A percentile compares a stretch with the other conserved stretches of the same genome.
phyloP scores from a whole-genome alignment of 2,888 invertebrate species.

The Drosophila helvetica region DNA sequence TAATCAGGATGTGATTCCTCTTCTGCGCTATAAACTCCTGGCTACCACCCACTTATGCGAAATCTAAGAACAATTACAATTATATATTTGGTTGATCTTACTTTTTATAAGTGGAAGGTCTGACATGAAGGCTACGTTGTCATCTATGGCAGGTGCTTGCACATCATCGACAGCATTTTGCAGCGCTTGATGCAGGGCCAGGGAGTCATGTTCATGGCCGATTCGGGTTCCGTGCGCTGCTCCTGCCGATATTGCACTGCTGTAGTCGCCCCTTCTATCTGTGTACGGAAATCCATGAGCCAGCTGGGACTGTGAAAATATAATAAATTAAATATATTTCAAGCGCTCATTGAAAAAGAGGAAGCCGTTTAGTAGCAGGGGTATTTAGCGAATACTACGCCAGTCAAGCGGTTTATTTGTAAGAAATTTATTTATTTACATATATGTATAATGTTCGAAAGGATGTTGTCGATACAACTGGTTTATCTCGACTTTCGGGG shows the following conservation, averaged over 20 bases:
- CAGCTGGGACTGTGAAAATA: conserved; percentile 84
- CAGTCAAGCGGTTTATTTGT: neutral
- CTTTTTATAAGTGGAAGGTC: conserved; percentile 95
- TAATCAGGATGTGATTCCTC: too few relatives aligned
- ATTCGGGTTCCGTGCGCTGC: conserved; percentile 83
- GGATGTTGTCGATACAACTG: neutral
- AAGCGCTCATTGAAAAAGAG: neutral
- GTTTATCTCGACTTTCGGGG: neutral
- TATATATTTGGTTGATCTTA: conserved; percentile 84
- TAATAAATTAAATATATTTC: neutral
- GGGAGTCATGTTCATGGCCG: conserved; percentile 88
- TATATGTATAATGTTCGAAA: neutral
- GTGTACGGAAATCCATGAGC: conserved; percentile 87
- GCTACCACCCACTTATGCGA: neutral
- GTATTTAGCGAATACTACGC: neutral
- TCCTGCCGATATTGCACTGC: conserved; percentile 86
- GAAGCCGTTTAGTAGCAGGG: neutral
- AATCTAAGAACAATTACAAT: neutral
- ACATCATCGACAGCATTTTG: conserved; percentile 87
- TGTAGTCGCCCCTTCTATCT: conserved; percentile 86
- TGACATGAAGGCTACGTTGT: conserved; percentile 94
- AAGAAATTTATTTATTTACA: neutral
- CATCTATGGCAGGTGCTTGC: conserved; percentile 93
- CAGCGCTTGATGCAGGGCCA: conserved; percentile 92
- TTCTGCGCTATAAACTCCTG: neutral